These are phyloP conservation scores for Drosophila bipectinata DNA, from an alignment of 1,140 invertebrate genomes.

Conservation along the genomic window DNA sequence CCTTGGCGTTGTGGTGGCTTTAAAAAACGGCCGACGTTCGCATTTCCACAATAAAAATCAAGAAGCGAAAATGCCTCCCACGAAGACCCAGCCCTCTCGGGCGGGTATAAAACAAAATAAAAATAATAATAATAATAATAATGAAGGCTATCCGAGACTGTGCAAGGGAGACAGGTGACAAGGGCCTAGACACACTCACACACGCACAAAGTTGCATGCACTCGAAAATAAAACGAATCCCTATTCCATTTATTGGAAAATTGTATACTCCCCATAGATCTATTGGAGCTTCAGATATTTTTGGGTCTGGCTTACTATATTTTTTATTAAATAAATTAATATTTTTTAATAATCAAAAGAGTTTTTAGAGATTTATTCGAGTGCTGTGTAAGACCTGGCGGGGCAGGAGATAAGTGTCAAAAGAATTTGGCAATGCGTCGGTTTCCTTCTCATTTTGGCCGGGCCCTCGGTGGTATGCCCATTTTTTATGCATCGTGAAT, in stretches of 20 bases:
- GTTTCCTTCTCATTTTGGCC: constrained; percentile 18
- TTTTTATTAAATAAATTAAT: too few relatives aligned
- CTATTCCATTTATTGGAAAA: too few relatives aligned
- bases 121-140: constrained; percentile 78
- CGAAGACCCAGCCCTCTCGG: constrained; percentile 48
- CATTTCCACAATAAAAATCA: constrained; percentile 81
- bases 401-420: constrained; percentile 78
- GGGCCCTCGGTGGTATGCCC: constrained; percentile 15
- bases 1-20: constrained; percentile 53
- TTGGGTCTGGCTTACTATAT: too few relatives aligned
- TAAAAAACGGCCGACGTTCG: constrained; percentile 79
- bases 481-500: constrained; percentile 76
- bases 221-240: constrained; percentile 9
- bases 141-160: constrained; percentile 57
- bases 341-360: too few relatives aligned
- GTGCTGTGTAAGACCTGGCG: constrained; percentile 4
- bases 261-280: too few relatives aligned
- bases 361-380: not conserved
- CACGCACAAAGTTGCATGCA: constrained; percentile 50
- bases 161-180: constrained; percentile 74
- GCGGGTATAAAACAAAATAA: constrained; percentile 75
- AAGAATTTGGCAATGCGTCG: constrained; percentile 77
- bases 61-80: constrained; percentile 57
- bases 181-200: constrained; percentile 52
- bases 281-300: too few relatives aligned